Base-by-base conservation (phyloP, 2,888 invertebrate species). In the Odiellus spinosus region DNA sequence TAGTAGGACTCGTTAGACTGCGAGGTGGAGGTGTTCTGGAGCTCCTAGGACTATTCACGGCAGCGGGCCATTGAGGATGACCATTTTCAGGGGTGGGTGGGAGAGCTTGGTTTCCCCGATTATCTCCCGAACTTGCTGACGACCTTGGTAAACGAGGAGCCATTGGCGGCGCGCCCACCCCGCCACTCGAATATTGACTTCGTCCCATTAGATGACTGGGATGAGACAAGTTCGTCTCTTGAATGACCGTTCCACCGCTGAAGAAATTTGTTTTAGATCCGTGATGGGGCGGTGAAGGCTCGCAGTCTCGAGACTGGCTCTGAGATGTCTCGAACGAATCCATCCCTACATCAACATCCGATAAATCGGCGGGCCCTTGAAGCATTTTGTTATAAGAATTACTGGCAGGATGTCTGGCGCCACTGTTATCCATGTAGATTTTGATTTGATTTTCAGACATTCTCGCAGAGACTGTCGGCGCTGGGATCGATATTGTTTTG, bases 391-490 rank as follows among this genome's bases (percentile, higher is more conserved):
- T 26, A 20, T 53, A 51, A 36, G 49, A 35, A 26, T 42, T 47
- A 34, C 48, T 42, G 21, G 19, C 42, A 5, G 48, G 36, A 15
- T 48, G 40, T n/a, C 48, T 46, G n/a, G 45, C 42, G 40, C 42
- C 55, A 49, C 58, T 62, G 32, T 59, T 59, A 49, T 65, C 65
- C 54, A 62, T 61, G 51, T 63, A 64, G 35, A 67, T 60, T 54
- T 63, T 66, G 4, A 65, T 62, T 50, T 64, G 63, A 52, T 63
- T 66, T 46, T 62, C 63, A 26, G 62, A 61, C 44, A 63, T 51
- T 34, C 48, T 42, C 40, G 51, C 53, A 34, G 55, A 49, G 21
- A 53, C 53, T n/a, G 50, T 49, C 11, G 53, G 53, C 14, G 53
- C 49, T 33, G 50, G 48, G 17, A 49, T 47, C 12, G 53, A 45